Conservation (phyloP, 2,113 vertebrate genomes). For the Scophthalmus maximus region DNA sequence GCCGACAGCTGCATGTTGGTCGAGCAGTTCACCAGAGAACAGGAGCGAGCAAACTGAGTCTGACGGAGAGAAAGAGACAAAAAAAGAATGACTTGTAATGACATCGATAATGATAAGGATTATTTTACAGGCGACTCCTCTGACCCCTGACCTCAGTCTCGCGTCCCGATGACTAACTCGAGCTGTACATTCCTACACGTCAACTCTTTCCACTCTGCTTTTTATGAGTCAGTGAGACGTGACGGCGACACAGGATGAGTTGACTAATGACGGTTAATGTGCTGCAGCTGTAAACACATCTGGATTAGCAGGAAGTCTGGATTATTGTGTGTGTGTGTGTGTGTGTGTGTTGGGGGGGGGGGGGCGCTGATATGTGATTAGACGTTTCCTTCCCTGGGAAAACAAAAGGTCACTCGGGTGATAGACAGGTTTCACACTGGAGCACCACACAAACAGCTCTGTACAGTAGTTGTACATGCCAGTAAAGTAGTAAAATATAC, state of each 20-base stretch:
- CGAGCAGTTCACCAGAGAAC: constrained; percentile 90
- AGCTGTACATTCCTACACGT: constrained; percentile 37
- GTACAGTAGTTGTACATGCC: no score
- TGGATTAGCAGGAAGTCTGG: constrained; percentile 32
- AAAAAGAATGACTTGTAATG: background rate
- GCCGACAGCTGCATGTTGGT: constrained; percentile 91
- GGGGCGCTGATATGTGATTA: background rate
- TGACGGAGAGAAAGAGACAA: constrained; percentile 63
- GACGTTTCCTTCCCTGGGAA: constrained; percentile 3
- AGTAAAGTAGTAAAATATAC: no score
- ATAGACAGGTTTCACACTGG: no score
- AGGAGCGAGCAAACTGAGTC: constrained; percentile 92
- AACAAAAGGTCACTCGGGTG: no score
- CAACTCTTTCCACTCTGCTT: constrained; percentile 22
- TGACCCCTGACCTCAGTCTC: constrained; percentile 10
- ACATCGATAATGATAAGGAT: constrained; percentile 2
- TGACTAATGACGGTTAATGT: constrained; percentile 47
- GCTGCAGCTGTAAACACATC: constrained; percentile 58
- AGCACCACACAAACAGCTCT: no score
- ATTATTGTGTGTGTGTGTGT: constrained; percentile 2
- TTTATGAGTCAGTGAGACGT: constrained; percentile 31
- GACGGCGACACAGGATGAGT: constrained; percentile 17
- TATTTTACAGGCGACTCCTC: background rate
- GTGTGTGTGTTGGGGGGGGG: background rate
- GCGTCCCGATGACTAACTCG: constrained; percentile 18